Conservation (phyloP, 2,888 invertebrate genomes). For the Saturnia pavonia region DNA sequence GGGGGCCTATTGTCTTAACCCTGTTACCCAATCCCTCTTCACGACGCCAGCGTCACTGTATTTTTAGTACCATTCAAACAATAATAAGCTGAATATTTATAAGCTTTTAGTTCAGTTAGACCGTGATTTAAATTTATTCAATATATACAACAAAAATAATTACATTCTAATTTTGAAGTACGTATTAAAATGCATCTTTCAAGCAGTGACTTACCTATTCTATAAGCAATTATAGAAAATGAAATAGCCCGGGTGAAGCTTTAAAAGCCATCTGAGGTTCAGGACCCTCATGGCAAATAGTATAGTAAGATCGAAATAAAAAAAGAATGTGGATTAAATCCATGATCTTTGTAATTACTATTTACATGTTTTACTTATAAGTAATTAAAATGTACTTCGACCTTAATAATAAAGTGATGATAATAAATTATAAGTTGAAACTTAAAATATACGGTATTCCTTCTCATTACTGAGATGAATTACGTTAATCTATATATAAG, state of each 20-base stretch:
- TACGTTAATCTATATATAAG: neutral
- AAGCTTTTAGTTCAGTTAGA: neutral
- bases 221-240: too few species aligned
- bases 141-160: neutral
- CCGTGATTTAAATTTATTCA: neutral
- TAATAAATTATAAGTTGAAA: too few species aligned
- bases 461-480: neutral
- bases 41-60: neutral
- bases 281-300: too few species aligned
- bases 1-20: neutral
- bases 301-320: too few species aligned
- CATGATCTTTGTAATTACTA: neutral
- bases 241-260: too few species aligned
- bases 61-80: neutral
- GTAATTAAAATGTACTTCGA: too few species aligned
- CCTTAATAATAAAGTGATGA: too few species aligned
- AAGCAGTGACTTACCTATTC: too few species aligned
- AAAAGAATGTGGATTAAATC: constrained; percentile 6
- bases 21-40: neutral
- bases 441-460: neutral
- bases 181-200: neutral
- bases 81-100: neutral
- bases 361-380: neutral
- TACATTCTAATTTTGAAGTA: neutral
- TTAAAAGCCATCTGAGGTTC: too few species aligned